A percentile compares a stretch with the other conserved stretches of the same genome.
These are phyloP conservation scores for Mixornis gularis DNA, from an alignment of 2,113 vertebrate species.

Conservation along the genomic window DNA sequence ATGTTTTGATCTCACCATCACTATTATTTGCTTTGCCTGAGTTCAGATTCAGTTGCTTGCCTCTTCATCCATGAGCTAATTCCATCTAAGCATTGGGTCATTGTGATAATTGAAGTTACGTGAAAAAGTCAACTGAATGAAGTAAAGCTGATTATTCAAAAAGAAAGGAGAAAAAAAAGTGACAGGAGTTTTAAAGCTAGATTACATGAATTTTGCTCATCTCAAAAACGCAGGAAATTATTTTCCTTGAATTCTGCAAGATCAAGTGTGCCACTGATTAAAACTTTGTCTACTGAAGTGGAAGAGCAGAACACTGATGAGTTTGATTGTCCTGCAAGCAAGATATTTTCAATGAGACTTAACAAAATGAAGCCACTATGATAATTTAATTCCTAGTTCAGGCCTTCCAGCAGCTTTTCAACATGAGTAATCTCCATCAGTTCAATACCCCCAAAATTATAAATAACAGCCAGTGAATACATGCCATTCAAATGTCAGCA, in stretches of 20 bases:
- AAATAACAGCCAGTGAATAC: slow-evolving; percentile 27
- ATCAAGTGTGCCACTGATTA: slow-evolving; percentile 54
- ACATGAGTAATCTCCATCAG: slow-evolving; percentile 50
- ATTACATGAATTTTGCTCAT: slow-evolving; percentile 44
- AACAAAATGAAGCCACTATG: slow-evolving; percentile 56
- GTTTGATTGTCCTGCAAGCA: slow-evolving; percentile 59
- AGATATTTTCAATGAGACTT: slow-evolving; percentile 58
- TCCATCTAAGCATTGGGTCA: not conserved
- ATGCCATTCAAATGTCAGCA: slow-evolving; percentile 21
- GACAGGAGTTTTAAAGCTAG: slow-evolving; percentile 29
- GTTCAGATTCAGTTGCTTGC: not conserved
- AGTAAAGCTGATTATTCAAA: slow-evolving; percentile 43
- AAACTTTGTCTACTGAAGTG: slow-evolving; percentile 60
- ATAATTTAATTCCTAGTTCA: slow-evolving; percentile 60
- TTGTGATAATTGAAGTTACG: slow-evolving; percentile 12
- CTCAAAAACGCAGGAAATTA: slow-evolving; percentile 57
- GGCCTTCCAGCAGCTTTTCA: slow-evolving; percentile 58
- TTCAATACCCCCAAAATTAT: slow-evolving; percentile 45
- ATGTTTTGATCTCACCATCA: not conserved
- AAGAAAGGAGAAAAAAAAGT: not conserved
- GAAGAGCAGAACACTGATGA: slow-evolving; percentile 64
- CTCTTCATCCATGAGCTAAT: slow-evolving; percentile 13
- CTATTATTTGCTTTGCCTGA: not conserved
- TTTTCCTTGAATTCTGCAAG: slow-evolving; percentile 59
- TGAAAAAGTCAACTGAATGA: slow-evolving; percentile 22